phyloP scores from a whole-genome alignment of 2,888 invertebrate genomes.

The Machimus atricapillus region DNA sequence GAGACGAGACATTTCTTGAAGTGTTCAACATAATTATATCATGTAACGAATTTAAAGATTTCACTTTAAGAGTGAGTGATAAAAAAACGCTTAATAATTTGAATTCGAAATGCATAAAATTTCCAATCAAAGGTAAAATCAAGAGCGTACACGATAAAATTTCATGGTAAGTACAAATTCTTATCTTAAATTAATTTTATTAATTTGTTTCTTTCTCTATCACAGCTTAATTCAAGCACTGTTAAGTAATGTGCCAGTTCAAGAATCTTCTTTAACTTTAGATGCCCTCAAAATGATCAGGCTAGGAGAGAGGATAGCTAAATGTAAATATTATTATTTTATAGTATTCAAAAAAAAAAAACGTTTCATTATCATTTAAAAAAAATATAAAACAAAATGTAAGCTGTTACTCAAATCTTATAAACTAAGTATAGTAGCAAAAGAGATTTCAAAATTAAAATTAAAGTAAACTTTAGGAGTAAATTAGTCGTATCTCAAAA shows the following conservation, averaged over 20 bases:
- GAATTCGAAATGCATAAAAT: conserved; percentile 72
- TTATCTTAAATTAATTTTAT: not conserved
- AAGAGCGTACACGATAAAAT: conserved; percentile 76
- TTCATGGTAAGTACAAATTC: conserved; percentile 67
- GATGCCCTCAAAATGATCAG: conserved; percentile 75
- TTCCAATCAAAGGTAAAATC: conserved; percentile 75
- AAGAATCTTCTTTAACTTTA: conserved; percentile 72
- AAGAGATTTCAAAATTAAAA: too few species aligned
- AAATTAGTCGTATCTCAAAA: too few species aligned
- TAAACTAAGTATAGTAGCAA: too few species aligned
- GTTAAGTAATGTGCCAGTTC: conserved; percentile 73
- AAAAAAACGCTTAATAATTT: conserved; percentile 73
- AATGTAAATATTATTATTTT: conserved; percentile 67
- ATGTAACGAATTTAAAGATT: conserved; percentile 73
- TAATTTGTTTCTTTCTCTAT: conserved; percentile 10
- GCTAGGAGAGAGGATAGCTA: conserved; percentile 71
- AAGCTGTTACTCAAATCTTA: too few species aligned
- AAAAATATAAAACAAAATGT: too few species aligned
- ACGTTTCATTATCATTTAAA: too few species aligned
- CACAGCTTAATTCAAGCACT: conserved; percentile 77
- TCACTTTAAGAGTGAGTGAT: conserved; percentile 74
- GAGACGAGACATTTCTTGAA: conserved; percentile 66
- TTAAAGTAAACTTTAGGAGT: too few species aligned
- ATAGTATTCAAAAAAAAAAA: not conserved
- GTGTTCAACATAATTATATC: conserved; percentile 67